These are phyloP conservation scores for Odontocolon sp. DNA, from an alignment of 2,888 invertebrate genomes.

Conservation along the genomic window DNA sequence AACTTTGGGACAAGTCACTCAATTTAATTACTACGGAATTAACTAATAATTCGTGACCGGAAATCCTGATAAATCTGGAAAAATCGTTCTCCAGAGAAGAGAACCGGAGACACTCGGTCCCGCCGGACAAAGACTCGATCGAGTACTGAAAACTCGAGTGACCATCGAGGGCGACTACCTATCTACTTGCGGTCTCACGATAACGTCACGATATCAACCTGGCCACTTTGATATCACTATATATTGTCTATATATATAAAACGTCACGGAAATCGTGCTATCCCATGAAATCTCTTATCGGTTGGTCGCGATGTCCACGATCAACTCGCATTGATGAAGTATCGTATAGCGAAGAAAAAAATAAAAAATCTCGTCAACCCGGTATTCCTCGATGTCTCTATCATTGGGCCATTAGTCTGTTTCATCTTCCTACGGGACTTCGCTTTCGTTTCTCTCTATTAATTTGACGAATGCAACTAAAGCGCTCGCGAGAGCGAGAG, in stretches of 20 bases:
- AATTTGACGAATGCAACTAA: not conserved
- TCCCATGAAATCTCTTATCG: conserved; percentile 63
- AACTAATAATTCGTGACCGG: not conserved
- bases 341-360: conserved; percentile 3
- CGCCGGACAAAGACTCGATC: conserved; percentile 49
- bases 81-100: not conserved
- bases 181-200: conserved; percentile 54
- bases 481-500: not conserved
- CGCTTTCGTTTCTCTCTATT: not conserved
- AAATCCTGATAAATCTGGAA: not conserved
- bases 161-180: conserved; percentile 53
- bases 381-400: not conserved
- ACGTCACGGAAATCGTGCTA: conserved; percentile 51
- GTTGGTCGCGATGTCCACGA: conserved; percentile 50
- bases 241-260: conserved; percentile 20
- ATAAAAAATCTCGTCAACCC: not conserved
- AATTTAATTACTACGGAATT: not conserved
- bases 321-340: conserved; percentile 53
- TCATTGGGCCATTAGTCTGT: not conserved
- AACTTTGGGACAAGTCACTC: not conserved
- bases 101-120: not conserved
- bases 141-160: conserved; percentile 47
- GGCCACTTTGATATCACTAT: conserved; percentile 52
- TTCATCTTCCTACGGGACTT: not conserved
- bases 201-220: conserved; percentile 60